Base-by-base conservation (phyloP, 2,797 vertebrate species). In the Gobionotothen gibberifrons region DNA sequence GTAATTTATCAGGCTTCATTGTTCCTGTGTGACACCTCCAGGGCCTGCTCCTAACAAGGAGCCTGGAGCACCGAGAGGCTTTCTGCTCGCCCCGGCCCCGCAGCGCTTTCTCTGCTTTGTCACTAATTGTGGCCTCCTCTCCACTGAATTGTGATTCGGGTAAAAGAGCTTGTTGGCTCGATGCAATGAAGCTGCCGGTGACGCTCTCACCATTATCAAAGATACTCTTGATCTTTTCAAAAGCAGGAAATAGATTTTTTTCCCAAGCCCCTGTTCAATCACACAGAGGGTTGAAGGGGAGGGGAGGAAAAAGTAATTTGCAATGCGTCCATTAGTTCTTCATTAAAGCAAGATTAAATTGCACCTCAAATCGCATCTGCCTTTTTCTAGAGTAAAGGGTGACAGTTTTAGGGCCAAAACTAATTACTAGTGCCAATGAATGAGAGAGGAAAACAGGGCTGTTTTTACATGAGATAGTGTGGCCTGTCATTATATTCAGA, bases 261-360 rank as follows among this genome's bases (percentile, higher is more conserved):
- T 67, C 94, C 93, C 58, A 66, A 84, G 64, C 84, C 74, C 71
- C 74, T 80, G 83, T 92, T 91, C 93, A 93, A 90, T 90, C 90
- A 97, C 96, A 96, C 94, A 94, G 94, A 69, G 74, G 73, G 74
- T 22, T 64, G 47, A 63, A 13, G 69, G 13, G 13, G 21, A 13
- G 26, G 43, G 47, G 42, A 10, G 55, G 32, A 72, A 78, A 95
- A 96, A 96, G 96, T 99, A 99, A 99, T 99, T 99, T 99, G 97
- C 96, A 95, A 98, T 97, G 97, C 96, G 96, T 98, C 98, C 98
- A 99, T 99, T 99, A 99, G 98, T 99, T 99, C 97, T 99, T 99
- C 98, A 99, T 99, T 99, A 99, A 99, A 99, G 97, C 98, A 97
- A 99, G 98, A 99, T 99, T 98, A 99, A 99, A 99, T 99, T 99